These are phyloP conservation scores for Antheraea assamensis DNA, from an alignment of 2,888 invertebrate genomes.

Conservation along the genomic window DNA sequence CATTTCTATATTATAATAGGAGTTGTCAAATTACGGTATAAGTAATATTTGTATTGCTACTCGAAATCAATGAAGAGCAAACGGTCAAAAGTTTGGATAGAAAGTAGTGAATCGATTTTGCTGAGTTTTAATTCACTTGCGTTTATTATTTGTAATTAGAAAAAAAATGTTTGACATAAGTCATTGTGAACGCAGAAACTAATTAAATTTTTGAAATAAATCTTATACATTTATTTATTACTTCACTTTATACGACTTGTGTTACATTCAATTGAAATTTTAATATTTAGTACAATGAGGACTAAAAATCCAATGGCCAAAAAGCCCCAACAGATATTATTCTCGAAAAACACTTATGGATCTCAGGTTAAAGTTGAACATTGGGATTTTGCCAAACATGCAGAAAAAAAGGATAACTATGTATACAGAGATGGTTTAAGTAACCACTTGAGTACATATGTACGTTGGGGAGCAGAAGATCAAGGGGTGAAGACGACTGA, in stretches of 20 bases:
- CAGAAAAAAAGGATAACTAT: constrained; percentile 76
- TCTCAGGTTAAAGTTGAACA: constrained; percentile 67
- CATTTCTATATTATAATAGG: too few species aligned
- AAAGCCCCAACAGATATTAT: constrained; percentile 73
- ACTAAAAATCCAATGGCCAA: constrained; percentile 62
- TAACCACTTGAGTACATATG: constrained; percentile 76
- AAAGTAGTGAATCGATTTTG: not conserved
- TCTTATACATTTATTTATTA: not conserved
- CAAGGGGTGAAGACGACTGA: constrained; percentile 67
- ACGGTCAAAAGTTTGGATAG: not conserved
- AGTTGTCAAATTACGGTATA: too few species aligned
- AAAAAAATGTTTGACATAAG: not conserved
- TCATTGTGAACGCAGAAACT: not conserved
- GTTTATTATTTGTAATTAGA: not conserved
- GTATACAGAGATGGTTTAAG: constrained; percentile 70
- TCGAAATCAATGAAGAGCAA: too few species aligned
- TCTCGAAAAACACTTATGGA: constrained; percentile 69
- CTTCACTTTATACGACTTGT: not conserved
- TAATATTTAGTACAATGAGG: constrained; percentile 45
- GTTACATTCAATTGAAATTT: constrained; percentile 9
- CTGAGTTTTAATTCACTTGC: too few species aligned
- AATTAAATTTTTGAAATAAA: not conserved
- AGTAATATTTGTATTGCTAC: too few species aligned
- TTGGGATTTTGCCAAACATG: constrained; percentile 69
- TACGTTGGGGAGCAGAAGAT: constrained; percentile 66